Base-by-base conservation (phyloP, 2,113 vertebrate species). In the Arizona elegans region DNA sequence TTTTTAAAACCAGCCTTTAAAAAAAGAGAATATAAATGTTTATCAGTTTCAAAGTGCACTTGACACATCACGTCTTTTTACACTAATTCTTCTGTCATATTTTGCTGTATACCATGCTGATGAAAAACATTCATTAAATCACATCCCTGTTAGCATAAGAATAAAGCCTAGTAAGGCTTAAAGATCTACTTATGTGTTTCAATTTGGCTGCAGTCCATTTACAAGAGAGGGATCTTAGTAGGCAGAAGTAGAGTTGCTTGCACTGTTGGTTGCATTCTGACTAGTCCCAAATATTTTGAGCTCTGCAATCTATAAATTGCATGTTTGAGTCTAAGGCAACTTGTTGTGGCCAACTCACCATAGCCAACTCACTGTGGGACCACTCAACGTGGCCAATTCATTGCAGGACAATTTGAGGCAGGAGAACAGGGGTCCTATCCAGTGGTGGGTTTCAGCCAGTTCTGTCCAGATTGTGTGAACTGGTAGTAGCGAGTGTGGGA, bases 1-100 rank as follows among this genome's bases (percentile, higher is more conserved):
- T 86, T 91, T 75, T 92, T 53, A 1, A 50, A 81, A 54, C 58
- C 50, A 54, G 8, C 33, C 70, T 81, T 75, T 81, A 2, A 91
- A 95, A 92, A 75, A 59, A 15, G 86, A 87, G 90, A 95, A 47
- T 29, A 56, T 65, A 88, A 92, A 94, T 86, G 92, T 85, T 93
- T 92, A 96, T 90, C 24, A 75, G 7, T 92, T 38, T 90, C 43
- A 50, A 59, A 62, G 56, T 11, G 21, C 86, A 50, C 29, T n/a
- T 93, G 55, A 62, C 88, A 54, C 21, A 23, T 86, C 43, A 13
- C 12, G 8, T 43, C 54, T 89, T 89, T 26, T 75, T 88, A 38
- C 33, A 56, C 29, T 90, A 93, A 92, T 92, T 50, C 19, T 38
- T 62, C 47, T 91, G 38, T 87, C n/a, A 86, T 29, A 21, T 81